phyloP scores from a whole-genome alignment of 2,888 invertebrate species.

The Linnaemya vulpina region DNA sequence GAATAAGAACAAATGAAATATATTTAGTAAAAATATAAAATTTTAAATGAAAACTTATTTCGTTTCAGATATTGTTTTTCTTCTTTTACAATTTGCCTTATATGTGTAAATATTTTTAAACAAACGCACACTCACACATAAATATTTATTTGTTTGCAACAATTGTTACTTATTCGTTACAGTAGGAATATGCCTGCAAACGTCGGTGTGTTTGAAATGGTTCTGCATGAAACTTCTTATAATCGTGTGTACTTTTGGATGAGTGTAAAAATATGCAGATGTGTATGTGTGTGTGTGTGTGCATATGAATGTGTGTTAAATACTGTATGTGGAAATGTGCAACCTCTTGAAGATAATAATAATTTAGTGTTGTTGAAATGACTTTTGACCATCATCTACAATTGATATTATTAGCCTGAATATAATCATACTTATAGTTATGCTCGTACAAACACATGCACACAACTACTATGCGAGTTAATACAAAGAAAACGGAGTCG shows the following conservation, averaged over 20 bases:
- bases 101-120: conserved; percentile 34
- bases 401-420: conserved; percentile 80
- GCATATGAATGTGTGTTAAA: conserved; percentile 27
- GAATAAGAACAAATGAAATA: conserved; percentile 51
- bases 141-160: conserved; percentile 60
- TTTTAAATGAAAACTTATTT: conserved; percentile 59
- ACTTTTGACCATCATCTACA: conserved; percentile 84
- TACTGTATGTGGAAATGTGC: conserved; percentile 75
- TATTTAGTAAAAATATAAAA: conserved; percentile 57
- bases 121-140: neutral
- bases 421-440: conserved; percentile 66
- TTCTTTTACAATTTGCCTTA: conserved; percentile 21
- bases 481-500: conserved; percentile 47
- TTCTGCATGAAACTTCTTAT: conserved; percentile 57
- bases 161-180: conserved; percentile 57
- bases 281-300: conserved; percentile 38
- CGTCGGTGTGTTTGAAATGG: conserved; percentile 35
- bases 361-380: conserved; percentile 84
- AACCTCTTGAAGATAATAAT: conserved; percentile 84
- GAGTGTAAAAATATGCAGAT: conserved; percentile 29
- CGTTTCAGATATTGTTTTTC: conserved; percentile 14
- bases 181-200: conserved; percentile 46
- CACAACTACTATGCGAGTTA: neutral
- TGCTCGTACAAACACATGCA: conserved; percentile 16
- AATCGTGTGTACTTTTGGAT: conserved; percentile 25